These are phyloP conservation scores for Xenentodon cancila DNA, from an alignment of 2,797 vertebrate genomes.

Conservation along the genomic window DNA sequence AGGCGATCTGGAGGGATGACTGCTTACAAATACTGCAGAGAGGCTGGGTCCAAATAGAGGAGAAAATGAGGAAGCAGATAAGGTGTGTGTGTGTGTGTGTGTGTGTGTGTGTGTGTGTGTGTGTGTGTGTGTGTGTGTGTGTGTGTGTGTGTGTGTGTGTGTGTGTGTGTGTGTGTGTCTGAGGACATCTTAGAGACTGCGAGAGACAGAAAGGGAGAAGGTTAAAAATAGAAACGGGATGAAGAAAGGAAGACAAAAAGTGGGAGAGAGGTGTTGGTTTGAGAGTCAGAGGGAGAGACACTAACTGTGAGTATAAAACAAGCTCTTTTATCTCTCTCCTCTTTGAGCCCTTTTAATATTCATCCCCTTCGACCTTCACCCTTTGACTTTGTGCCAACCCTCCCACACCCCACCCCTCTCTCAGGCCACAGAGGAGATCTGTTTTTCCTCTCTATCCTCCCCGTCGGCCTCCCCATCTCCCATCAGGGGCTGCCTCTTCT, in stretches of 20 bases:
- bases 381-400: conserved; percentile 52
- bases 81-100: conserved; percentile 17
- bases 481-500: conserved; percentile 97
- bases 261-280: conserved; percentile 48
- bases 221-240: conserved; percentile 64
- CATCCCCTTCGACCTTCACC: conserved; percentile 53
- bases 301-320: conserved; percentile 48
- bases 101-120: too few species aligned
- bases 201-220: conserved; percentile 32
- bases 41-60: conserved; percentile 56
- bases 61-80: conserved; percentile 50
- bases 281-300: conserved; percentile 52
- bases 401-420: conserved; percentile 53
- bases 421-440: conserved; percentile 97
- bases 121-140: too few species aligned
- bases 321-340: conserved; percentile 58
- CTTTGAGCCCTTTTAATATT: conserved; percentile 71
- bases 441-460: conserved; percentile 91
- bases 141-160: conserved; percentile 1
- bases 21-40: conserved; percentile 57
- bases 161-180: conserved; percentile 41
- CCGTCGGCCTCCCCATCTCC: conserved; percentile 87
- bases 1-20: conserved; percentile 68
- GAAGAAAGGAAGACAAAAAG: conserved; percentile 51
- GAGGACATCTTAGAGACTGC: conserved; percentile 9